phyloP scores from a whole-genome alignment of 2,113 vertebrate species.

The Cryptomyrus ogoouensis region DNA sequence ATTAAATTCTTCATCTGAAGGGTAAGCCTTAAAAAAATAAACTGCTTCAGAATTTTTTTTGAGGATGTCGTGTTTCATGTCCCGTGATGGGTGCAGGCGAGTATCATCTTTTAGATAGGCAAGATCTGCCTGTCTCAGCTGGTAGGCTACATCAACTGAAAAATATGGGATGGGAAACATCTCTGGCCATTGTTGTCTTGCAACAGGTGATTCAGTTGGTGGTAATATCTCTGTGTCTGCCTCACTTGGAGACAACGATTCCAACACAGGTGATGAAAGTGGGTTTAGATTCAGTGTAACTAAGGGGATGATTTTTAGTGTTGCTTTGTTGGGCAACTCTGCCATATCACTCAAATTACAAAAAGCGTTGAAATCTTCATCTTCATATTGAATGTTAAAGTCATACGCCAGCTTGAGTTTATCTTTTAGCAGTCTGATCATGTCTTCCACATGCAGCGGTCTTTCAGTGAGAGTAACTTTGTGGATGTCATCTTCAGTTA shows the following conservation, averaged over 20 bases:
- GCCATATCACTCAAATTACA: conserved; percentile 26
- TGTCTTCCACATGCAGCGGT: background rate
- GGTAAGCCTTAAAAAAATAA: background rate
- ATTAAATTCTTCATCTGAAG: too few species aligned
- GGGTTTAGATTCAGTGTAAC: background rate
- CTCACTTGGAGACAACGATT: background rate
- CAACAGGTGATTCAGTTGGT: background rate
- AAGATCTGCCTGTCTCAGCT: background rate
- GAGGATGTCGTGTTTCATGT: too few species aligned
- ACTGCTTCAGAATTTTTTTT: too few species aligned
- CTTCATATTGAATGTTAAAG: conserved; percentile 29
- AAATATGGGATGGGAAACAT: background rate
- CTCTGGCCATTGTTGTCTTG: background rate
- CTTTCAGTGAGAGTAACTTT: conserved; percentile 1
- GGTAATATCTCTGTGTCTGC: background rate
- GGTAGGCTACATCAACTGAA: background rate
- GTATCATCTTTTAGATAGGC: background rate
- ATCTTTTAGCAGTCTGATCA: background rate
- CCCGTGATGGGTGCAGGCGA: background rate
- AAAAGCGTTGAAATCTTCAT: conserved; percentile 10
- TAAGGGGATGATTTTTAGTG: conserved; percentile 21
- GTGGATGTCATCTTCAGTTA: conserved; percentile 2
- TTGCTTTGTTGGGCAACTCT: conserved; percentile 20
- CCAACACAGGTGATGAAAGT: background rate
- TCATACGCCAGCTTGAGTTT: conserved; percentile 14